These are phyloP conservation scores for Crematogaster levior DNA, from an alignment of 2,888 invertebrate species.

Conservation along the genomic window DNA sequence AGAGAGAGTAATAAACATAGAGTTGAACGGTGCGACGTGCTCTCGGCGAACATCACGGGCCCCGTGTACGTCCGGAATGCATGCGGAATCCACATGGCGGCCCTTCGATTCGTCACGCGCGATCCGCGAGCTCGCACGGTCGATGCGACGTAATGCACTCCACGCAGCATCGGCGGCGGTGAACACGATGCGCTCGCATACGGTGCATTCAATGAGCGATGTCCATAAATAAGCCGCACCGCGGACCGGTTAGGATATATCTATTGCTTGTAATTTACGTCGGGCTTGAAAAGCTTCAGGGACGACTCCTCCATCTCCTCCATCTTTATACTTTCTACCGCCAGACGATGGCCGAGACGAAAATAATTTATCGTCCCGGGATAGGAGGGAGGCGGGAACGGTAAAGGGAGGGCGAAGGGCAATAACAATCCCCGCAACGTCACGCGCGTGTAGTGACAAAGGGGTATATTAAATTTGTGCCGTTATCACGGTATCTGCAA, in stretches of 20 bases:
- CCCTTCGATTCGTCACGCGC: constrained; percentile 47
- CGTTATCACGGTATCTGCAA: constrained; percentile 16
- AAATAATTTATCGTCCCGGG: constrained; percentile 68
- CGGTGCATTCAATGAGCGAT: constrained; percentile 77
- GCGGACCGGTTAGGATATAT: constrained; percentile 77
- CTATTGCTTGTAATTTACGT: constrained; percentile 79
- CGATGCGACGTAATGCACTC: constrained; percentile 41
- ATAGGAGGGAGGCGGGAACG: not conserved
- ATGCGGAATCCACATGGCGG: constrained; percentile 17
- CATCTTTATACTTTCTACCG: constrained; percentile 59
- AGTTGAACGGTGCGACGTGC: not conserved
- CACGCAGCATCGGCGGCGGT: constrained; percentile 21
- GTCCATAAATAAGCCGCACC: constrained; percentile 77
- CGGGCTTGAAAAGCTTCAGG: constrained; percentile 70
- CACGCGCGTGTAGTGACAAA: constrained; percentile 57
- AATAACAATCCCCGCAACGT: constrained; percentile 53
- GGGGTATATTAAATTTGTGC: constrained; percentile 49
- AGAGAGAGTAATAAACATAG: not conserved
- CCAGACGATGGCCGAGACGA: constrained; percentile 59
- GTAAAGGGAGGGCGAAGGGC: not conserved
- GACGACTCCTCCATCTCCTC: constrained; percentile 51
- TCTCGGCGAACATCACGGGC: not conserved
- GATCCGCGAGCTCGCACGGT: constrained; percentile 39
- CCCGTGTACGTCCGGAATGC: constrained; percentile 18
- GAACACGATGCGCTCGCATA: constrained; percentile 42